These are phyloP conservation scores for Diarsia brunnea DNA, from an alignment of 2,888 invertebrate species.

Conservation along the genomic window DNA sequence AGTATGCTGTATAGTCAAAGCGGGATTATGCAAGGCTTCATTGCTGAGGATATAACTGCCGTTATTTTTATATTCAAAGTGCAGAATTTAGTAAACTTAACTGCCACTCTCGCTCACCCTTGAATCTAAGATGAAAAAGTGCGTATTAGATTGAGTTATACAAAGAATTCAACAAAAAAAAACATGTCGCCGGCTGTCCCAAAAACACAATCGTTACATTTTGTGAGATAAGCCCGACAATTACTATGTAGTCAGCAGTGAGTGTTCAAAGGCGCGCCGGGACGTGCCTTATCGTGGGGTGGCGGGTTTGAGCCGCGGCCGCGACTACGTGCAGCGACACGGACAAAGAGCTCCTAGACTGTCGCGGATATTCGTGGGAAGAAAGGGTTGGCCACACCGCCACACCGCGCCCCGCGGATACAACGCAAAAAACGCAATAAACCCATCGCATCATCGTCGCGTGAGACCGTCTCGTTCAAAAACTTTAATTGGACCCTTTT, in stretches of 20 bases:
- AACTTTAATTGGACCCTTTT: constrained; percentile 71
- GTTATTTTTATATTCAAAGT: not conserved
- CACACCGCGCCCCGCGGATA: constrained; percentile 65
- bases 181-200: constrained; percentile 46
- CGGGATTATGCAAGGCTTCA: not conserved
- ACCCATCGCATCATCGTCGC: constrained; percentile 65
- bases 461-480: constrained; percentile 70
- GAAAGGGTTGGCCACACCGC: constrained; percentile 71
- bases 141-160: constrained; percentile 16
- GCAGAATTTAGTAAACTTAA: not conserved
- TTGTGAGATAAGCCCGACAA: constrained; percentile 64
- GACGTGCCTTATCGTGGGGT: constrained; percentile 81
- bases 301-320: constrained; percentile 72
- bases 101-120: not conserved
- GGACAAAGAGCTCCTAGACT: constrained; percentile 69
- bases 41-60: not conserved
- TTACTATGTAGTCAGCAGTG: constrained; percentile 70
- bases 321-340: constrained; percentile 61
- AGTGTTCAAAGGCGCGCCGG: constrained; percentile 72
- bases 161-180: constrained; percentile 50
- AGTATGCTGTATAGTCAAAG: not conserved
- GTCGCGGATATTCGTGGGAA: constrained; percentile 80
- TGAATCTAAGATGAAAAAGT: constrained; percentile 18
- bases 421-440: constrained; percentile 68
- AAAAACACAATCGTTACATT: constrained; percentile 64